Evolutionary conservation across 2,888 invertebrate species (phyloP).

Genomic region (Zelleria hepariella): DNA sequence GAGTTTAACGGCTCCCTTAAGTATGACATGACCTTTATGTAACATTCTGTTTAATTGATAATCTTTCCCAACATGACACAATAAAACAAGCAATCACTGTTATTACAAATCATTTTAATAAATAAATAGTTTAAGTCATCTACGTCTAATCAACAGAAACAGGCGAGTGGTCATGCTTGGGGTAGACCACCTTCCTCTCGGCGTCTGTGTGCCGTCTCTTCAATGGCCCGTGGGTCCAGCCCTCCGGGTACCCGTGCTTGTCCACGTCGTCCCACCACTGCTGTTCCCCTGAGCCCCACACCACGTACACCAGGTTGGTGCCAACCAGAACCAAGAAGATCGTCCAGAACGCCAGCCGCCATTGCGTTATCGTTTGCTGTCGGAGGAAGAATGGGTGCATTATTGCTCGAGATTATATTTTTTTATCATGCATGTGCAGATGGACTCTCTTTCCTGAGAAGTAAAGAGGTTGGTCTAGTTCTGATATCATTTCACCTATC

Average conservation of each 20-base stretch:
- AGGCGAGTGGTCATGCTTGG: conserved; percentile 56
- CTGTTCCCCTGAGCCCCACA: conserved; percentile 82
- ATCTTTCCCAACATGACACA: too few relatives aligned
- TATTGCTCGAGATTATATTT: too few relatives aligned
- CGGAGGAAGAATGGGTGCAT: neutral
- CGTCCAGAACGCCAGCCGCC: conserved; percentile 86
- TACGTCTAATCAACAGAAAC: conserved; percentile 35
- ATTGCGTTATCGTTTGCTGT: conserved; percentile 75
- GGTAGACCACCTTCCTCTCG: conserved; percentile 43
- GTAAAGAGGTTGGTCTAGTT: too few relatives aligned
- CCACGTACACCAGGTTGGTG: conserved; percentile 77
- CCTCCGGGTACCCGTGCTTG: conserved; percentile 50
- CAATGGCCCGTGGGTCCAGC: conserved; percentile 53
- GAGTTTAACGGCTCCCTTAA: too few relatives aligned
- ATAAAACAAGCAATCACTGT: too few relatives aligned
- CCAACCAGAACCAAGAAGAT: conserved; percentile 76
- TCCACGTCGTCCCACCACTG: conserved; percentile 83
- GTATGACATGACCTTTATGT: too few relatives aligned
- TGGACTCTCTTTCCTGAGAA: too few relatives aligned
- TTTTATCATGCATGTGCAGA: too few relatives aligned
- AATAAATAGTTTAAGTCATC: too few relatives aligned
- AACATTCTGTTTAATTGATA: too few relatives aligned
- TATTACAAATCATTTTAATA: too few relatives aligned
- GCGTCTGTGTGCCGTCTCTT: conserved; percentile 21
- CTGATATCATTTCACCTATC: too few relatives aligned